Evolutionary conservation across 2,888 invertebrate species (phyloP).

Genomic region (Orthosia gothica): DNA sequence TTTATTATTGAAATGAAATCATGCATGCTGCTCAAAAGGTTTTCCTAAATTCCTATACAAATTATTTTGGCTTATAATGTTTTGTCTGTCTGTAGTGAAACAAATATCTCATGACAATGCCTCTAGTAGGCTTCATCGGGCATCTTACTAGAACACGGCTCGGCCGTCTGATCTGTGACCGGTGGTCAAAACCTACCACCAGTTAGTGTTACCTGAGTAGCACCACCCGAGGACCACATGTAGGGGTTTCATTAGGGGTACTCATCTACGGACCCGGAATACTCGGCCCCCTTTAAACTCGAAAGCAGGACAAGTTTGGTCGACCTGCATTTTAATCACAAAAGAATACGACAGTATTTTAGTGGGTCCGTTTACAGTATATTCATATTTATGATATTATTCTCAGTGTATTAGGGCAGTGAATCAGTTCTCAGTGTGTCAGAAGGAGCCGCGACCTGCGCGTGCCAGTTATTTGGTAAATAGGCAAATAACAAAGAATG

Average conservation of each 20-base stretch:
- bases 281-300: too few species aligned
- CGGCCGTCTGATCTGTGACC: too few species aligned
- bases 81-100: too few species aligned
- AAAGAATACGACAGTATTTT: neutral
- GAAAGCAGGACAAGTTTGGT: neutral
- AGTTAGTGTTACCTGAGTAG: too few species aligned
- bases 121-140: too few species aligned
- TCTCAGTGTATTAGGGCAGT: slow-evolving; percentile 9
- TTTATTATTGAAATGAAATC: neutral
- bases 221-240: too few species aligned
- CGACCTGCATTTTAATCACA: neutral
- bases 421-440: slow-evolving; percentile 27
- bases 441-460: slow-evolving; percentile 28
- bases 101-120: too few species aligned
- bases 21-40: neutral
- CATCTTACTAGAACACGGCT: too few species aligned
- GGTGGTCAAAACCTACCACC: too few species aligned
- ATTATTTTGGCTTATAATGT: neutral
- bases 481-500: slow-evolving; percentile 70
- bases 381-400: neutral
- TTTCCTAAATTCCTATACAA: neutral
- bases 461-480: slow-evolving; percentile 59
- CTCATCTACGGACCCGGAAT: too few species aligned
- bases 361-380: neutral
- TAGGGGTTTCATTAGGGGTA: too few species aligned